Evolutionary conservation across 2,888 invertebrate species (phyloP).

Genomic region (Chalcosyrphus nemorum): DNA sequence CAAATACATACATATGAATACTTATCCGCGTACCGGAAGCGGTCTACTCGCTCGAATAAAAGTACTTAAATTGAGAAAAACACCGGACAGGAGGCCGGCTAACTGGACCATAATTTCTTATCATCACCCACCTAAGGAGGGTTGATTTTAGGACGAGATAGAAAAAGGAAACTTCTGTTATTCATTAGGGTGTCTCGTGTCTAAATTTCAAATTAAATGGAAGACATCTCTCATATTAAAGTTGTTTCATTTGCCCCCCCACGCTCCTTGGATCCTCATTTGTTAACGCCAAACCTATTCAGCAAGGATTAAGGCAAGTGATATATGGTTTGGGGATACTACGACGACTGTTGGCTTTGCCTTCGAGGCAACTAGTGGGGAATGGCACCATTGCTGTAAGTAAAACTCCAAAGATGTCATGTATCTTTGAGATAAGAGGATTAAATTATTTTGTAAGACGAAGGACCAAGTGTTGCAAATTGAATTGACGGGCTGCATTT

Average conservation of each 20-base stretch:
- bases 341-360: background rate
- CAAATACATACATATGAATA: no score
- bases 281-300: slow-evolving; percentile 2
- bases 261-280: background rate
- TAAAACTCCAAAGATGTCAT: slow-evolving; percentile 11
- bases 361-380: background rate
- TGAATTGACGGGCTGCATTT: background rate
- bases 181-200: slow-evolving; percentile 50
- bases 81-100: background rate
- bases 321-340: slow-evolving; percentile 1
- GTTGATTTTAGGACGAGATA: slow-evolving; percentile 3
- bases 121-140: slow-evolving; percentile 27
- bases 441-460: slow-evolving; percentile 5
- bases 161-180: slow-evolving; percentile 13
- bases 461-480: slow-evolving; percentile 9
- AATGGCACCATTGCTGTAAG: background rate
- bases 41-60: background rate
- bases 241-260: background rate
- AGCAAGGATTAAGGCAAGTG: slow-evolving; percentile 5
- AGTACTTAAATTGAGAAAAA: slow-evolving; percentile 51
- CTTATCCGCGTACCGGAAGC: slow-evolving; percentile 47
- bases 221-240: slow-evolving; percentile 41
- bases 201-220: slow-evolving; percentile 49
- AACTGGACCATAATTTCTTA: slow-evolving; percentile 61
- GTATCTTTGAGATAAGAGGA: slow-evolving; percentile 21